Evolutionary conservation across 1,140 invertebrate species (phyloP).

Genomic region (Leptoteleia sp.): DNA sequence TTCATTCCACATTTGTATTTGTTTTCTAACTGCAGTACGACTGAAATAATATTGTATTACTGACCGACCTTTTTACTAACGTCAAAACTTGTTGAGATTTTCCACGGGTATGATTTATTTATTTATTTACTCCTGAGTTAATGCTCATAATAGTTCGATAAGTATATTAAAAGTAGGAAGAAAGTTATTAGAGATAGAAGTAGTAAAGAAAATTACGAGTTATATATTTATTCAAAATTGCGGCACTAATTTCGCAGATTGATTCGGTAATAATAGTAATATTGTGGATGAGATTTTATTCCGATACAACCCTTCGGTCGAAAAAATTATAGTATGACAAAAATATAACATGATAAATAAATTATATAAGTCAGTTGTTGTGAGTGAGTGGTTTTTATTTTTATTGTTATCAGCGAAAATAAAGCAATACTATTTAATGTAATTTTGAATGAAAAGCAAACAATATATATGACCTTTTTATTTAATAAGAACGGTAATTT

Average conservation of each 20-base stretch:
- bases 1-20: conserved; percentile 59
- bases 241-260: background rate
- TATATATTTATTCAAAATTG: conserved; percentile 4
- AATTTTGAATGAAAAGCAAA: no score
- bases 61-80: background rate
- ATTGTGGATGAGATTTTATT: no score
- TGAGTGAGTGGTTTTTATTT: no score
- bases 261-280: no score
- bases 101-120: conserved; percentile 25
- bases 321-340: no score
- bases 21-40: background rate
- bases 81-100: background rate
- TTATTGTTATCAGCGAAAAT: no score
- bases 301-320: no score
- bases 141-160: conserved; percentile 16
- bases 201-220: background rate
- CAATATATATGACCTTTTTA: no score
- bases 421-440: no score
- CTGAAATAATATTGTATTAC: background rate
- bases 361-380: no score
- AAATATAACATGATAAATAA: no score
- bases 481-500: no score
- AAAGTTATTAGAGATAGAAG: conserved; percentile 10
- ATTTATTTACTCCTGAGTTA: conserved; percentile 2
- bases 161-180: conserved; percentile 1